Percentiles rank a stretch among this genome's conserved stretches.
These are phyloP conservation scores for Oncorhynchus keta DNA, from an alignment of 2,113 vertebrate genomes.

Conservation along the genomic window DNA sequence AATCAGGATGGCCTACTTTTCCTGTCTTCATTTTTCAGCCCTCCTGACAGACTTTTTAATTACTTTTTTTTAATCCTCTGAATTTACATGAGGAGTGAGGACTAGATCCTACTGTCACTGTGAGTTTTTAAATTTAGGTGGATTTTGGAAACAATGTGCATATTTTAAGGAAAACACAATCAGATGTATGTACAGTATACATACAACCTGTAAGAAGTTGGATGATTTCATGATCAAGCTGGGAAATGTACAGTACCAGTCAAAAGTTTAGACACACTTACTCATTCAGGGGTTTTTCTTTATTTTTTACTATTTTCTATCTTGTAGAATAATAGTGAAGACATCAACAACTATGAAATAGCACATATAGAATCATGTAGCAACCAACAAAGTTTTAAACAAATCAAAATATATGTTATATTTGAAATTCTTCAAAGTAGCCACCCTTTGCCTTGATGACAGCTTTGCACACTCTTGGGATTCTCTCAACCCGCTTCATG, in stretches of 20 bases:
- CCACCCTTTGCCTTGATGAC: too few relatives aligned
- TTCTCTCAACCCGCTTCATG: too few relatives aligned
- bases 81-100: conserved; percentile 29
- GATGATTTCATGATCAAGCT: not conserved
- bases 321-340: too few relatives aligned
- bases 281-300: too few relatives aligned
- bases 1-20: conserved; percentile 48
- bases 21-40: conserved; percentile 39
- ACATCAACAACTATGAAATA: too few relatives aligned
- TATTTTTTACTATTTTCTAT: too few relatives aligned
- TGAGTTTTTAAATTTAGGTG: conserved; percentile 6
- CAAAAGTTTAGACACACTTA: too few relatives aligned
- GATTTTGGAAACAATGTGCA: conserved; percentile 14
- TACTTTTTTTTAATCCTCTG: conserved; percentile 20
- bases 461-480: too few relatives aligned
- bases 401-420: too few relatives aligned
- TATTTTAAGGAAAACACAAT: not conserved
- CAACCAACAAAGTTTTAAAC: too few relatives aligned
- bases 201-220: not conserved
- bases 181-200: not conserved
- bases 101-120: conserved; percentile 27
- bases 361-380: too few relatives aligned
- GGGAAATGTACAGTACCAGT: not conserved
- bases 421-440: too few relatives aligned
- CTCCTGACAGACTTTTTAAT: conserved; percentile 20